Percentiles rank a stretch among this genome's conserved stretches.
Evolutionary conservation across 1,140 invertebrate genomes (phyloP).

Genomic region (Brachionus paranguensis): DNA sequence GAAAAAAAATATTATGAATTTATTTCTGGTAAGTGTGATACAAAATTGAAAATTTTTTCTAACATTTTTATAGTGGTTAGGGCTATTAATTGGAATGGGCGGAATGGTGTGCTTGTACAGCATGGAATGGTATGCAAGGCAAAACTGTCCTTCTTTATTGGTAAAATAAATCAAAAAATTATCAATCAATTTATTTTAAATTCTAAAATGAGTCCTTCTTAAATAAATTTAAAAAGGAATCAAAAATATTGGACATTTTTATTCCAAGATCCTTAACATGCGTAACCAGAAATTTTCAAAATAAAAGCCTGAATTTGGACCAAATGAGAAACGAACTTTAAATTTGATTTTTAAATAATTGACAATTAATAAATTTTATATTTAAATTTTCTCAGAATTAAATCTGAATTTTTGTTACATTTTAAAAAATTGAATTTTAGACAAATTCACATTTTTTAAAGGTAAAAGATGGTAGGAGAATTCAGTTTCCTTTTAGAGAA

Average conservation of each 20-base stretch:
- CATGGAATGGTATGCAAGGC: constrained; percentile 64
- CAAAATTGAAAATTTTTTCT: no score
- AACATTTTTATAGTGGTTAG: constrained; percentile 63
- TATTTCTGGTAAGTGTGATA: background rate
- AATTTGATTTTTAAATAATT: background rate
- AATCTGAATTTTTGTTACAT: no score
- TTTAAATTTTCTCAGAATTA: no score
- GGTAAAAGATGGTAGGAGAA: no score
- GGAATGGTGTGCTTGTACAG: constrained; percentile 70
- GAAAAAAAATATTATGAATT: background rate
- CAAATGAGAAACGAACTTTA: background rate
- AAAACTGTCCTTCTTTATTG: constrained; percentile 29
- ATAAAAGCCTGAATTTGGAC: background rate
- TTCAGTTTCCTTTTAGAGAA: no score
- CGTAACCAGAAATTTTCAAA: constrained; percentile 15
- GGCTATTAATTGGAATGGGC: constrained; percentile 68
- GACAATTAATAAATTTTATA: no score
- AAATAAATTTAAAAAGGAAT: background rate
- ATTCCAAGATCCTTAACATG: constrained; percentile 54
- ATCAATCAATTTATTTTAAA: background rate
- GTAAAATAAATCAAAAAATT: background rate
- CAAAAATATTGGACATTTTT: constrained; percentile 46
- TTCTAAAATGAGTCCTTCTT: background rate
- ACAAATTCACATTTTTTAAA: no score
- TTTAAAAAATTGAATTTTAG: no score